These are phyloP conservation scores for Pomacea maculata DNA, from an alignment of 1,140 invertebrate species.

Conservation along the genomic window DNA sequence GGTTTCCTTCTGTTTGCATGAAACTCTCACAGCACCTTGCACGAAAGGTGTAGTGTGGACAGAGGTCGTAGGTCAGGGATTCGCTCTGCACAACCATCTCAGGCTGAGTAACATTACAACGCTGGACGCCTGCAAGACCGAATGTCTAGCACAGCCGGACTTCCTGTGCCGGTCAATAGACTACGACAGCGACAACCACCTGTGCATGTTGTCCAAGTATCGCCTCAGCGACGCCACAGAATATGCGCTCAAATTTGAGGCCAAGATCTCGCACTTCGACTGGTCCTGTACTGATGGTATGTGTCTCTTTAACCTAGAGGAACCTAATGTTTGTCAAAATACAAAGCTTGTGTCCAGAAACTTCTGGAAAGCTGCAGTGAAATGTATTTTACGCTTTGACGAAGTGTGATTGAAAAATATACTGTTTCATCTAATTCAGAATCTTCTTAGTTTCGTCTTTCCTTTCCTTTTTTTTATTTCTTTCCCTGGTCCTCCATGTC, in stretches of 20 bases:
- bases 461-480: neutral
- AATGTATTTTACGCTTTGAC: neutral
- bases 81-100: slow-evolving; percentile 42
- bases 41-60: slow-evolving; percentile 26
- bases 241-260: slow-evolving; percentile 31
- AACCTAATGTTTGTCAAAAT: too few species aligned
- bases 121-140: slow-evolving; percentile 25
- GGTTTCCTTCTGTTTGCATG: slow-evolving; percentile 9
- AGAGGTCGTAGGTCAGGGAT: slow-evolving; percentile 7
- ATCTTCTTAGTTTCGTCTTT: neutral
- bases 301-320: too few species aligned
- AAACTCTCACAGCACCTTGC: slow-evolving; percentile 22
- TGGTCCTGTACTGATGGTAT: slow-evolving; percentile 24
- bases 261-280: slow-evolving; percentile 30
- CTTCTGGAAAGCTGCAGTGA: too few species aligned
- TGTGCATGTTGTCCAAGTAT: slow-evolving; percentile 39
- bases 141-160: slow-evolving; percentile 29
- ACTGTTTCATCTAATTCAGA: neutral
- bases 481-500: neutral
- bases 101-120: slow-evolving; percentile 18
- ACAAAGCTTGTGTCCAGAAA: too few species aligned
- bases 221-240: slow-evolving; percentile 23
- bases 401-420: neutral
- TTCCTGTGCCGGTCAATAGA: slow-evolving; percentile 44
- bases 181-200: slow-evolving; percentile 24